These are phyloP conservation scores for Apodemus sylvaticus DNA, from an alignment of 2,113 vertebrate genomes.

Conservation along the genomic window DNA sequence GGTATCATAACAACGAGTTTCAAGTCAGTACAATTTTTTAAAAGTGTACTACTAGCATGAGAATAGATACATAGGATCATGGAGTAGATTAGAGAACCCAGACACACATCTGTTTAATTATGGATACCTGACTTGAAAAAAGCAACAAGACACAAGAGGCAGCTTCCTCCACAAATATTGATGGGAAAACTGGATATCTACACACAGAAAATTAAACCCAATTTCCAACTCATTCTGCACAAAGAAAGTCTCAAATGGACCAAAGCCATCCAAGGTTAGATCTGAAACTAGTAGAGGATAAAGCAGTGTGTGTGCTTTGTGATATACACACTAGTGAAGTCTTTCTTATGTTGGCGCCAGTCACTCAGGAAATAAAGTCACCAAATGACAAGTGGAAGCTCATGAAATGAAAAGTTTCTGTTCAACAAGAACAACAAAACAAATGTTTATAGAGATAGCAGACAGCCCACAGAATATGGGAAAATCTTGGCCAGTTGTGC, in stretches of 20 bases:
- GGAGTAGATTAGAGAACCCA: neutral
- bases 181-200: neutral
- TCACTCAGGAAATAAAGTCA: neutral
- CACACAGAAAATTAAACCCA: neutral
- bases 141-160: neutral
- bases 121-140: neutral
- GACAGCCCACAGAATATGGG: neutral
- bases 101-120: neutral
- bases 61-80: neutral
- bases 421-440: neutral
- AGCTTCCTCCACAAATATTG: neutral
- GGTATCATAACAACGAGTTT: no score
- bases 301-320: neutral
- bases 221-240: neutral
- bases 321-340: neutral
- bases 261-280: neutral
- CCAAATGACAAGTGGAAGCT: neutral
- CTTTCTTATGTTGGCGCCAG: neutral
- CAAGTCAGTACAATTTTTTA: neutral
- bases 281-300: neutral
- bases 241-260: neutral
- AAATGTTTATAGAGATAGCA: neutral
- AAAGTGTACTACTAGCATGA: neutral
- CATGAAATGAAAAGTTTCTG: neutral
- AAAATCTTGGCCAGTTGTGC: neutral